Conservation (phyloP, 2,113 vertebrate species). For the Bagarius yarrelli region DNA sequence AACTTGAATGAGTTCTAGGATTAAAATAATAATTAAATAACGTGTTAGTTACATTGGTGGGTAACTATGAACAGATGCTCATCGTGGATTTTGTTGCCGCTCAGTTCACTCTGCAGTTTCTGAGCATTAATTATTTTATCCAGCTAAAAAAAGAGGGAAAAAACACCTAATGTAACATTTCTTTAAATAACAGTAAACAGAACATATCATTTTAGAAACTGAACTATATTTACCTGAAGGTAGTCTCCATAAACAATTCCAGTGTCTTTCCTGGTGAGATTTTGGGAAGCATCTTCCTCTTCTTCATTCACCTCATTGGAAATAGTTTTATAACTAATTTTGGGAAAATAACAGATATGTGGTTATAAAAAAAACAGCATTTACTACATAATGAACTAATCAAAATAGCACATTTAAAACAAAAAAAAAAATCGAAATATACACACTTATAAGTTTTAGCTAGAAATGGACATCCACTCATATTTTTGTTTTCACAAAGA, state of each 20-base stretch:
- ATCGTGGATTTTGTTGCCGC: slow-evolving; percentile 91
- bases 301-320: slow-evolving; percentile 66
- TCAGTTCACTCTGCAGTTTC: slow-evolving; percentile 87
- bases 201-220: not conserved
- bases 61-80: slow-evolving; percentile 98
- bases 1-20: not conserved
- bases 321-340: slow-evolving; percentile 70
- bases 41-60: slow-evolving; percentile 81
- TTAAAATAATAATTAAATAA: not conserved
- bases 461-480: slow-evolving; percentile 87
- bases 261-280: slow-evolving; percentile 81
- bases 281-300: slow-evolving; percentile 80
- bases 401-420: not conserved
- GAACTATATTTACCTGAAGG: slow-evolving; percentile 76
- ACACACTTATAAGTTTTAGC: slow-evolving; percentile 81
- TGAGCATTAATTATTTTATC: slow-evolving; percentile 87
- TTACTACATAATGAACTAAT: not conserved
- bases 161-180: not conserved
- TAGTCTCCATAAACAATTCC: slow-evolving; percentile 89
- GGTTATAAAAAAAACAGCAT: not conserved
- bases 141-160: slow-evolving; percentile 70
- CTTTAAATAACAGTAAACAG: not conserved
- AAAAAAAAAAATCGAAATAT: not conserved
- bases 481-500: slow-evolving; percentile 54
- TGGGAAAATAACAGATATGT: not conserved